Percentiles rank a stretch among this genome's conserved stretches.
Evolutionary conservation across 2,797 vertebrate genomes (phyloP).

Genomic region (Lindbergichthys nudifrons): DNA sequence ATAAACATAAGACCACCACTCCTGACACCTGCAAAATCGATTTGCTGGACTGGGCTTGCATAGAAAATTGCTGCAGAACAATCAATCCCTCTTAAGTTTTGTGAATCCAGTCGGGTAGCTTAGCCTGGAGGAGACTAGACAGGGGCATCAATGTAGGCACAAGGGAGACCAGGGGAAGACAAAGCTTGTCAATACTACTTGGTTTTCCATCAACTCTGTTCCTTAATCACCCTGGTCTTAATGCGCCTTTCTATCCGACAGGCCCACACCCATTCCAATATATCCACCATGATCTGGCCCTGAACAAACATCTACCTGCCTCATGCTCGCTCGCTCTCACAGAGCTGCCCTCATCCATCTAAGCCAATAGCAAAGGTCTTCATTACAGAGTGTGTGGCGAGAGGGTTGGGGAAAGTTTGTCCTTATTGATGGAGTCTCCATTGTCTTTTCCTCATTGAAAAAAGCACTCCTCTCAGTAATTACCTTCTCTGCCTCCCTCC

Average conservation of each 20-base stretch:
- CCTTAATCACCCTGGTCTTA: conserved; percentile 84
- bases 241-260: conserved; percentile 73
- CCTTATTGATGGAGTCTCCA: conserved; percentile 82
- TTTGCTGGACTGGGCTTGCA: conserved; percentile 65
- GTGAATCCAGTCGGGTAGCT: conserved; percentile 80
- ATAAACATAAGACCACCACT: conserved; percentile 79
- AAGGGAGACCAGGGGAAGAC: conserved; percentile 74
- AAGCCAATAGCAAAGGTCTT: conserved; percentile 83
- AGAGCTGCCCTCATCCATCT: conserved; percentile 79
- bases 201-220: conserved; percentile 84
- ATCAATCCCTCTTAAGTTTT: conserved; percentile 84
- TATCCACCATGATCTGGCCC: conserved; percentile 69
- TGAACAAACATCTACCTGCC: conserved; percentile 83
- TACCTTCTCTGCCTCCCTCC: conserved; percentile 68
- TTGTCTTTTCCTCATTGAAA: conserved; percentile 76
- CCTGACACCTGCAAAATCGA: conserved; percentile 77
- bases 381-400: conserved; percentile 79
- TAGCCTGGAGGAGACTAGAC: conserved; percentile 73
- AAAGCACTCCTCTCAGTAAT: conserved; percentile 74
- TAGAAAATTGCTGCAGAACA: conserved; percentile 80
- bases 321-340: conserved; percentile 63
- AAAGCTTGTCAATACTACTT: conserved; percentile 84
- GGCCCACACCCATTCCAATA: conserved; percentile 78
- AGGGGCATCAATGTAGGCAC: conserved; percentile 76
- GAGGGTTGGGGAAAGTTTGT: conserved; percentile 76